Evolutionary conservation across 2,113 vertebrate species (phyloP).

Genomic region (Thomomys bottae): DNA sequence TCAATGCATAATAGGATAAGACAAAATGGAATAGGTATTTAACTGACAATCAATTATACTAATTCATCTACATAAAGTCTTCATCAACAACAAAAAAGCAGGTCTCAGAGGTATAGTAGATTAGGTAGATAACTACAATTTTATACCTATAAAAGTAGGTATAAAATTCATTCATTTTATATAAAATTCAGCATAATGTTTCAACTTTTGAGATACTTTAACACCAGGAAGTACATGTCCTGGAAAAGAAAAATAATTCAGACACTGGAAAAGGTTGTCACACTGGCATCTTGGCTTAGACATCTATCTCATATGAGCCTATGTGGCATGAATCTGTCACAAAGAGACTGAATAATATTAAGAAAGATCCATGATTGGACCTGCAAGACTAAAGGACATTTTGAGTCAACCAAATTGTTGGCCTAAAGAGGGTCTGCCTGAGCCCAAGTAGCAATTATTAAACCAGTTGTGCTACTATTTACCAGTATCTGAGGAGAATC

Average conservation of each 20-base stretch:
- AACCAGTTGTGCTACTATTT: neutral
- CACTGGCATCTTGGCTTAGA: neutral
- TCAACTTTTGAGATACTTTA: constrained; percentile 29
- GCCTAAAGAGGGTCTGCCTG: neutral
- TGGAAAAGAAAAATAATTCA: neutral
- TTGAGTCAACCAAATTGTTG: neutral
- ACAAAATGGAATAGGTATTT: constrained; percentile 30
- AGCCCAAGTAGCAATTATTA: neutral
- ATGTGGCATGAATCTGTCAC: constrained; percentile 8
- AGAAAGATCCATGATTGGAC: constrained; percentile 12
- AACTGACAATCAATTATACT: constrained; percentile 19
- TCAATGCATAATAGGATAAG: constrained; percentile 31
- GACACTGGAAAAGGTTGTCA: constrained; percentile 25
- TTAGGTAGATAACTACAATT: neutral
- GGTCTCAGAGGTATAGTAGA: constrained; percentile 4
- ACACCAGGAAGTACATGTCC: constrained; percentile 4
- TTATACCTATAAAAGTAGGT: constrained; percentile 24
- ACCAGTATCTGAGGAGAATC: neutral
- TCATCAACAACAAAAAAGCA: constrained; percentile 32
- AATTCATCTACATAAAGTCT: constrained; percentile 41
- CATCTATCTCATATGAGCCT: neutral
- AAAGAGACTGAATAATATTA: constrained; percentile 27
- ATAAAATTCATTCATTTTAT: constrained; percentile 31
- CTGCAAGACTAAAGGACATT: neutral
- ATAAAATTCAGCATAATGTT: constrained; percentile 46